Evolutionary conservation across 2,888 invertebrate genomes (phyloP).

Genomic region (Acanthoscelides obtectus): DNA sequence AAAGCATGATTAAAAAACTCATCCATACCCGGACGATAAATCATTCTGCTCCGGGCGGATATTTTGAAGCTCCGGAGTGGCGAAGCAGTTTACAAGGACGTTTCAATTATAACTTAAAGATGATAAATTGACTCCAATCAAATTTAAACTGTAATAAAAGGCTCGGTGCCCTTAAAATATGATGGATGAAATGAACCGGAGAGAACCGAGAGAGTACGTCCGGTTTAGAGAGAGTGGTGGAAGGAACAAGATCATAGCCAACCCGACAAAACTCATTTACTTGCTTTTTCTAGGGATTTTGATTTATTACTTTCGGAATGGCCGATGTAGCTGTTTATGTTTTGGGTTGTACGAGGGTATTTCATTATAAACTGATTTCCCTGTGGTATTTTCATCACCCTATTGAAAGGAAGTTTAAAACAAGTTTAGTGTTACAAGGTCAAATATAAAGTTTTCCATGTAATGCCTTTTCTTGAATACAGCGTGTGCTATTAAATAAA

Average conservation of each 20-base stretch:
- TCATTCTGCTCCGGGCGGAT: slow-evolving; percentile 25
- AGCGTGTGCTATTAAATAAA: no score
- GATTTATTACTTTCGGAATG: no score
- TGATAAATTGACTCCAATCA: slow-evolving; percentile 31
- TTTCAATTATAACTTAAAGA: slow-evolving; percentile 32
- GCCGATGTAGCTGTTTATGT: no score
- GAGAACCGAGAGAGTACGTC: slow-evolving; percentile 12
- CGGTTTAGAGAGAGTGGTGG: no score
- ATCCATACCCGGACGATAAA: slow-evolving; percentile 26
- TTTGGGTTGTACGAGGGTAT: no score
- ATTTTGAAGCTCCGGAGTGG: slow-evolving; percentile 30
- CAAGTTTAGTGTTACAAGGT: no score
- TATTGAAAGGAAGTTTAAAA: no score
- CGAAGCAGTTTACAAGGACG: slow-evolving; percentile 30
- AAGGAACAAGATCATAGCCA: slow-evolving; percentile 17
- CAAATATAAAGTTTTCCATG: no score
- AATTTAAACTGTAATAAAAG: slow-evolving; percentile 28
- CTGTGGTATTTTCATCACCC: no score
- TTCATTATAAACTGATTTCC: no score
- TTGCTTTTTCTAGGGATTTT: slow-evolving; percentile 25
- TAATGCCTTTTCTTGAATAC: no score
- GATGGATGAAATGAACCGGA: slow-evolving; percentile 25
- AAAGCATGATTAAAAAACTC: slow-evolving; percentile 28
- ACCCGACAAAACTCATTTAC: slow-evolving; percentile 18
- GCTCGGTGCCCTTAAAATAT: slow-evolving; percentile 21